phyloP scores from a whole-genome alignment of 2,888 invertebrate genomes.

The Poecilus cupreus region DNA sequence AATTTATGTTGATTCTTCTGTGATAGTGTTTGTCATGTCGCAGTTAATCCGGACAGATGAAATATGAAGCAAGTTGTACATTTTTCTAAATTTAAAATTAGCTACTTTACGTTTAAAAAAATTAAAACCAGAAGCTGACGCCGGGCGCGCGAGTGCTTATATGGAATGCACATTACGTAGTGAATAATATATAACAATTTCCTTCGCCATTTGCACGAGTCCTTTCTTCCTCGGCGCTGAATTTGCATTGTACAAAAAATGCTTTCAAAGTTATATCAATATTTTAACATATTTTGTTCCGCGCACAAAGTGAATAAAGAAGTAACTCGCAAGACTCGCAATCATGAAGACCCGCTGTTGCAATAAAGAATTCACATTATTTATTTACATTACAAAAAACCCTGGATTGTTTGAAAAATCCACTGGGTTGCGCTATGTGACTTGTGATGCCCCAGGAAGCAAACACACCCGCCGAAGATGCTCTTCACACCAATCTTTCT shows the following conservation, averaged over 20 bases:
- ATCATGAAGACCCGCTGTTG: constrained; percentile 22
- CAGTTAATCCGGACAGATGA: background rate
- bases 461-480: no score
- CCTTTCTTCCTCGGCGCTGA: constrained; percentile 35
- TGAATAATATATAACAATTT: constrained; percentile 53
- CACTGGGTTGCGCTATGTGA: background rate
- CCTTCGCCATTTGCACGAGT: constrained; percentile 40
- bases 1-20: no score
- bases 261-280: constrained; percentile 55
- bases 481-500: no score
- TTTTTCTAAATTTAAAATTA: constrained; percentile 40
- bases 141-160: constrained; percentile 18
- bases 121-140: background rate
- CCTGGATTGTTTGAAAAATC: constrained; percentile 42
- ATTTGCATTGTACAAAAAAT: constrained; percentile 57
- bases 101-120: constrained; percentile 14
- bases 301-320: constrained; percentile 51
- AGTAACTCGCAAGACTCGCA: constrained; percentile 25
- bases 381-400: constrained; percentile 46
- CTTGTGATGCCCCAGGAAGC: background rate
- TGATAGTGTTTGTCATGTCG: constrained; percentile 8
- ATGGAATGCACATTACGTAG: constrained; percentile 48
- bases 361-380: constrained; percentile 47
- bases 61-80: background rate
- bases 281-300: constrained; percentile 56